Evolutionary conservation across 2,888 invertebrate species (phyloP).

Genomic region (Tenthredo notha): DNA sequence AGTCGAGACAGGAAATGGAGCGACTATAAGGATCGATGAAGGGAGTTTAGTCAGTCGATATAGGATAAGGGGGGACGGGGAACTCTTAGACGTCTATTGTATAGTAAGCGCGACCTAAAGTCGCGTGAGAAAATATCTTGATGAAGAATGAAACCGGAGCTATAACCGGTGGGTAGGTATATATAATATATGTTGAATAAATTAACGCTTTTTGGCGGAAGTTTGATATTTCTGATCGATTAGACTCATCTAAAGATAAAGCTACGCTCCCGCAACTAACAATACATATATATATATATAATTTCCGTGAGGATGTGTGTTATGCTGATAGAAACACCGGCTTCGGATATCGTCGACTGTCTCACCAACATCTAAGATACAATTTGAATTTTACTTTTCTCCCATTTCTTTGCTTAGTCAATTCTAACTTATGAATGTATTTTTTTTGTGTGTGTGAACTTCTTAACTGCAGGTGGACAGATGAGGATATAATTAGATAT

Average conservation of each 20-base stretch:
- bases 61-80: neutral
- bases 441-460: neutral
- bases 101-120: neutral
- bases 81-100: conserved; percentile 13
- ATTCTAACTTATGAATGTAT: no score
- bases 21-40: conserved; percentile 22
- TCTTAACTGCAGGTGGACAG: conserved; percentile 7
- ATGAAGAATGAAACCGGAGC: conserved; percentile 30
- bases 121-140: conserved; percentile 51
- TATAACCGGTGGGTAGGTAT: neutral
- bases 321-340: neutral
- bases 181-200: conserved; percentile 44
- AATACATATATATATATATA: no score
- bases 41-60: conserved; percentile 24
- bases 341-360: neutral
- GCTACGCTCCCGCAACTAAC: neutral
- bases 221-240: conserved; percentile 13
- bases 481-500: conserved; percentile 15
- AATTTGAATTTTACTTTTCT: neutral
- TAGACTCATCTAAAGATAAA: conserved; percentile 14
- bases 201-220: conserved; percentile 43
- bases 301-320: conserved; percentile 10
- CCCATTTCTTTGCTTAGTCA: neutral
- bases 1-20: conserved; percentile 39
- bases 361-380: neutral